Evolutionary conservation across 1,140 invertebrate species (phyloP), one percentile per base, ranked within the genome.

Genomic region (Drosophila punjabiensis): DNA sequence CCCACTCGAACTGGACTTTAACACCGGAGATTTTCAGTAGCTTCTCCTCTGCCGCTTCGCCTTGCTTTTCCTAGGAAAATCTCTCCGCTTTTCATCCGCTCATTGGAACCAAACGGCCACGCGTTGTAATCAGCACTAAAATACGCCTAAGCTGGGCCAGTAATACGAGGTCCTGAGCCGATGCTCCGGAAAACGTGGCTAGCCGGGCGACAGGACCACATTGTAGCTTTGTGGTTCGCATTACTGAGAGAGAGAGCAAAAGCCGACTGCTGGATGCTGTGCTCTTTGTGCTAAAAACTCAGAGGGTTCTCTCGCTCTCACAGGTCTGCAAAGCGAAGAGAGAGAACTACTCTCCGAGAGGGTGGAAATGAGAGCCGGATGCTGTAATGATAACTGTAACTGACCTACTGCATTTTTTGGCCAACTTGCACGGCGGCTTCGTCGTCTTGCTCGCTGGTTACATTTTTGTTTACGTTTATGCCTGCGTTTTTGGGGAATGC

Each of bases 101-200:
- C 82, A 76, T 41, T 66, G 76, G 68, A 90, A 90, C 86, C 86
- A 86, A 69, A 82, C 87, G 82, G 82, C 67, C 67, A 90, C 86
- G 86, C 86, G 87, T 90, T 90, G 86, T 90, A 91, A 90, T 90
- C 82, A 90, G 86, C 86, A 90, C 86, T 90, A 86, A 90, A 90
- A 78, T 30, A 78, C 79, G 47, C 62, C 82, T 76, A 78, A 84
- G 84, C 78, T 89, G 66, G 63, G 63, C 74, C 64, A 90, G 70
- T 85, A 89, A 90, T 68, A 65, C 67, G 73, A 78, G 68, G 53
- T 24, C 74, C 65, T 32, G 41, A 60, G 37, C 69, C 74, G 59
- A 75, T 43, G 55, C 41, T 71, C 39, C 28, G 24, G 53, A 53
- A 47, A 67, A 48, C 20, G 50, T 55, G 48, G 9, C n/a, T 58